These are phyloP conservation scores for Anguilla japonica DNA, from an alignment of 2,113 vertebrate genomes.

Conservation along the genomic window DNA sequence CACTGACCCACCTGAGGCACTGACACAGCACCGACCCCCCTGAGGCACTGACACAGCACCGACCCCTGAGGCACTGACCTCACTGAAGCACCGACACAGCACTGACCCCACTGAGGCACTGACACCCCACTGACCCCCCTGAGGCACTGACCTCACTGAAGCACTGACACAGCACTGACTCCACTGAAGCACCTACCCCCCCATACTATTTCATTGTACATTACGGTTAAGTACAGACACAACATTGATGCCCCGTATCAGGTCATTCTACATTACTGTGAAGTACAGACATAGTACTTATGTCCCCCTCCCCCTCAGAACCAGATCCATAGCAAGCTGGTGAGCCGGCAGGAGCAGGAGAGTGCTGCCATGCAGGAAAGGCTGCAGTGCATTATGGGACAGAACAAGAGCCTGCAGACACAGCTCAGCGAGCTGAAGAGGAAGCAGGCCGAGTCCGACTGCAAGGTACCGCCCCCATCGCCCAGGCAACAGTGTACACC, in stretches of 20 bases:
- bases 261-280: no score
- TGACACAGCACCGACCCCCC: not conserved
- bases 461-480: conserved; percentile 51
- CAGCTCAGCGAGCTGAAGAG: conserved; percentile 88
- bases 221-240: no score
- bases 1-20: no score
- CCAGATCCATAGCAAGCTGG: conserved; percentile 81
- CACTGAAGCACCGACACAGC: no score
- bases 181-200: no score
- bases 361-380: conserved; percentile 80
- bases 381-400: conserved; percentile 77
- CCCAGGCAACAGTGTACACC: no score
- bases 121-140: not conserved
- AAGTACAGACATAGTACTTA: not conserved
- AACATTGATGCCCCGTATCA: no score
- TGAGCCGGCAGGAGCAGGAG: conserved; percentile 81
- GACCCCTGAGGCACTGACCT: not conserved
- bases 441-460: conserved; percentile 82
- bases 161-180: not conserved
- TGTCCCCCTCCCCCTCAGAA: conserved; percentile 65
- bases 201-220: no score
- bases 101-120: not conserved
- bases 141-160: no score
- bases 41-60: no score
- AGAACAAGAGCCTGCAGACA: conserved; percentile 85